A percentile compares a stretch with the other conserved stretches of the same genome.
Conservation (phyloP, 2,888 invertebrate species). For the Heliconius cydno region DNA sequence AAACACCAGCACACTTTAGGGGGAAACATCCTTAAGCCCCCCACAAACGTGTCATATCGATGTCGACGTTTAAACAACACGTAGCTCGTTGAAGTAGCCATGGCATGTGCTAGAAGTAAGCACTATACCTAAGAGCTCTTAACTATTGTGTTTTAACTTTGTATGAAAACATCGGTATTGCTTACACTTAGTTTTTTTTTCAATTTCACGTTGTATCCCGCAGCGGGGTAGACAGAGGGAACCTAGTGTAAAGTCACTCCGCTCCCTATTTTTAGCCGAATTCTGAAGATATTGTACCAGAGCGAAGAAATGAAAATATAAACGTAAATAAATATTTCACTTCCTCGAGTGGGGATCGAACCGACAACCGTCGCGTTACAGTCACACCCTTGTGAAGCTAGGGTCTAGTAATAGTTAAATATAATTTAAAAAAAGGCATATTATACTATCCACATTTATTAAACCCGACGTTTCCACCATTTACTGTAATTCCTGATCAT, state of each 20-base stretch:
- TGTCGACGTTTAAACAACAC: slow-evolving; percentile 31
- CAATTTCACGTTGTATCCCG: no score
- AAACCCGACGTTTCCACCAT: not conserved
- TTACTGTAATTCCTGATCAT: not conserved
- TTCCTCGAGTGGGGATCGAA: no score
- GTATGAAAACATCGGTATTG: not conserved
- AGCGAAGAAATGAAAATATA: no score
- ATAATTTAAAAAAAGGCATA: no score
- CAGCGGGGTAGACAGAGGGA: no score
- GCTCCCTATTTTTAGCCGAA: no score
- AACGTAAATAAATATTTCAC: no score
- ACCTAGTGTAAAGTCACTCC: no score
- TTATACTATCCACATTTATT: not conserved
- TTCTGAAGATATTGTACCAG: no score
- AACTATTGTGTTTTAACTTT: slow-evolving; percentile 5
- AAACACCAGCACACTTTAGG: not conserved
- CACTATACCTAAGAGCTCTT: not conserved
- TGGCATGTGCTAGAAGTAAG: slow-evolving; percentile 12
- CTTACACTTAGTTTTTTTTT: no score
- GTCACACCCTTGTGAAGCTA: not conserved
- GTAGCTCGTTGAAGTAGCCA: not conserved
- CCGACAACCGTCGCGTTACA: no score
- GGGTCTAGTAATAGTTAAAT: no score
- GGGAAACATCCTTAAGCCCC: slow-evolving; percentile 36
- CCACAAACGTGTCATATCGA: slow-evolving; percentile 52